Conservation (phyloP, 2,797 vertebrate genomes). For the Lates japonicus region DNA sequence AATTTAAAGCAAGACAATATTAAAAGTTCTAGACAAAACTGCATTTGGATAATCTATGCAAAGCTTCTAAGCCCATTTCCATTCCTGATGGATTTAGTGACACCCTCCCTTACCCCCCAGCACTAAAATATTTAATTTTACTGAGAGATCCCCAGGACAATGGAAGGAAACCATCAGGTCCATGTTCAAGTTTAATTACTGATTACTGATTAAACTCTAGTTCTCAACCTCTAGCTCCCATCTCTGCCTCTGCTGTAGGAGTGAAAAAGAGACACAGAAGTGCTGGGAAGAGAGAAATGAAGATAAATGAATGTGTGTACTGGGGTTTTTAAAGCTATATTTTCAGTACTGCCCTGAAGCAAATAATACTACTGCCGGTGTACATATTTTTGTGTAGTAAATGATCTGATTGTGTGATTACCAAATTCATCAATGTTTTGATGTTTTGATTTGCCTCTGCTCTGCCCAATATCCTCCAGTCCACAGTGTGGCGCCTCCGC, state of each 20-base stretch:
- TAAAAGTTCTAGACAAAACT: conserved; percentile 75
- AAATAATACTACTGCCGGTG: conserved; percentile 6
- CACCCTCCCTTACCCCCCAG: conserved; percentile 82
- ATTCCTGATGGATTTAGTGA: conserved; percentile 94
- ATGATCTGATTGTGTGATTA: conserved; percentile 7
- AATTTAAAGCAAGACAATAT: conserved; percentile 91
- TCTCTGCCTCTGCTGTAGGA: conserved; percentile 44
- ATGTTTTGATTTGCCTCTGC: not conserved
- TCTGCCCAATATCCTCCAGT: conserved; percentile 72
- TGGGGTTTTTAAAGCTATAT: conserved; percentile 2
- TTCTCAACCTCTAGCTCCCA: conserved; percentile 88
- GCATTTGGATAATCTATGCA: conserved; percentile 91
- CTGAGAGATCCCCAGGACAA: conserved; percentile 91
- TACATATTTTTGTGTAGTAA: not conserved
- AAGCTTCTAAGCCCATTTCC: conserved; percentile 87
- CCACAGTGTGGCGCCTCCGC: conserved; percentile 85
- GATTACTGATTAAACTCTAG: conserved; percentile 90
- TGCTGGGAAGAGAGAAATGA: conserved; percentile 17
- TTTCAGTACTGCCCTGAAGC: not conserved
- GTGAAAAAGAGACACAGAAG: conserved; percentile 38
- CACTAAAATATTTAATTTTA: conserved; percentile 93
- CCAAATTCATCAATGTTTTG: conserved; percentile 2
- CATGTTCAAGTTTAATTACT: conserved; percentile 98
- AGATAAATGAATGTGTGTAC: conserved; percentile 30
- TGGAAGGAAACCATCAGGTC: conserved; percentile 89